Base-by-base conservation (phyloP, 2,888 invertebrate genomes). In the Drosophila melanosoma region DNA sequence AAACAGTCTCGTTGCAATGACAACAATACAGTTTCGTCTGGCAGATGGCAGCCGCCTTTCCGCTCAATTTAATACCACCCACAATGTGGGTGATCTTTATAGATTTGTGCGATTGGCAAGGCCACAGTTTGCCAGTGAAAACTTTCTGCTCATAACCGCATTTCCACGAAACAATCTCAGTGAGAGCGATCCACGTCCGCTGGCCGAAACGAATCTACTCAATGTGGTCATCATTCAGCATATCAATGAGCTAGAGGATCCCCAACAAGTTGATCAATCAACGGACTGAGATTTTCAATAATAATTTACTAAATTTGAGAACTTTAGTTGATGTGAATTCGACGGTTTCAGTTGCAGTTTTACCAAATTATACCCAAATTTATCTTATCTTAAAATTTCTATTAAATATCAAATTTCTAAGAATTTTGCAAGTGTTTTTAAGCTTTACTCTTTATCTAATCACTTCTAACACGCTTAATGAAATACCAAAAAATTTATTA, bases 191-290 rank as follows among this genome's bases (percentile, higher is more conserved):
- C 12, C 17, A 3, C 82, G 83, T 0, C 86, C 80, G n/a, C 11
- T 87, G 53, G 56, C 45, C 10, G 71, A 86, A 48, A 73, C 82
- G 0, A 68, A 89, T 63, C 74, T 87, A 2, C 58, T 74, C 26
- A 87, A 87, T 57, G 87, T 90, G 51, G 76, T 90, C n/a, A 49
- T 87, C 48, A 87, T 74, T 17, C 89, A 90, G 54, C 89, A 83
- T 11, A 40, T 86, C 6, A 59, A 51, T 12, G 87, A 82, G 48
- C 38, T 68, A 64, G 3, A 33, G n/a, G 26, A 56, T 38, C 0
- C 36, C 7, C 57, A 56, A 20, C 32, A 8, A 32, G 29, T n/a
- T 51, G 48, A 59, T 12, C 20, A 56, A 52, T 45, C 45, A 1
- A 35, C 45, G 3, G 20, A 45, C 29, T 20, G 26, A 51, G 38